Conservation (phyloP, 2,113 vertebrate genomes). For the Polypterus senegalus region DNA sequence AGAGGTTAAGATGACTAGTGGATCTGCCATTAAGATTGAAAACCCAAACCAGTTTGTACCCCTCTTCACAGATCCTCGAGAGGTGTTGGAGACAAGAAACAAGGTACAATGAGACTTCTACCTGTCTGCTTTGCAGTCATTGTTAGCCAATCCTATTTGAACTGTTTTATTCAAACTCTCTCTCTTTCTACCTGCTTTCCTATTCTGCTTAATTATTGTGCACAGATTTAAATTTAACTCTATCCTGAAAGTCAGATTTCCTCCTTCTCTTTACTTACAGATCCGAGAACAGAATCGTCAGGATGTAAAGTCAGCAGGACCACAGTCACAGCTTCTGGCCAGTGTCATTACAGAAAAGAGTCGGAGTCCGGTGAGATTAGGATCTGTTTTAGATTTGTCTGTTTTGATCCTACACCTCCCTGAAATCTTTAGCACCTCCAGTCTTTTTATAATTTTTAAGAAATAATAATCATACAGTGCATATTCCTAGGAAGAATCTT, state of each 20-base stretch:
- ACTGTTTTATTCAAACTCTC: not conserved
- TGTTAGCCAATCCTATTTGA: not conserved
- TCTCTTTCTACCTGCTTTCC: not conserved
- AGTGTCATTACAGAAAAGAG: constrained; percentile 76
- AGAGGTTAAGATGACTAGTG: constrained; percentile 70
- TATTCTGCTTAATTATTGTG: not conserved
- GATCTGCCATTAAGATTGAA: constrained; percentile 82
- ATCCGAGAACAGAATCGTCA: constrained; percentile 93
- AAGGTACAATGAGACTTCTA: constrained; percentile 51
- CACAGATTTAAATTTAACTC: not conserved
- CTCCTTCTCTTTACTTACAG: constrained; percentile 21
- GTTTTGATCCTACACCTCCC: too few relatives aligned
- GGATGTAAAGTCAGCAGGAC: constrained; percentile 88
- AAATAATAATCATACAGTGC: too few relatives aligned
- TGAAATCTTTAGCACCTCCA: too few relatives aligned
- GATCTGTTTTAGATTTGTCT: too few relatives aligned
- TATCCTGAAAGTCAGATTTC: not conserved
- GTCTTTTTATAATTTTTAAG: too few relatives aligned
- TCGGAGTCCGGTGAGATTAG: constrained; percentile 59
- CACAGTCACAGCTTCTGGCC: constrained; percentile 86
- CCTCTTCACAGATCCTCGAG: constrained; percentile 88
- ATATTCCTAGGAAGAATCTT: too few relatives aligned
- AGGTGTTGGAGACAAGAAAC: constrained; percentile 92
- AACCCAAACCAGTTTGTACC: constrained; percentile 95
- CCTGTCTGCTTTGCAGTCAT: not conserved